Evolutionary conservation across 2,797 vertebrate species (phyloP).

Genomic region (Chrosomus eos): DNA sequence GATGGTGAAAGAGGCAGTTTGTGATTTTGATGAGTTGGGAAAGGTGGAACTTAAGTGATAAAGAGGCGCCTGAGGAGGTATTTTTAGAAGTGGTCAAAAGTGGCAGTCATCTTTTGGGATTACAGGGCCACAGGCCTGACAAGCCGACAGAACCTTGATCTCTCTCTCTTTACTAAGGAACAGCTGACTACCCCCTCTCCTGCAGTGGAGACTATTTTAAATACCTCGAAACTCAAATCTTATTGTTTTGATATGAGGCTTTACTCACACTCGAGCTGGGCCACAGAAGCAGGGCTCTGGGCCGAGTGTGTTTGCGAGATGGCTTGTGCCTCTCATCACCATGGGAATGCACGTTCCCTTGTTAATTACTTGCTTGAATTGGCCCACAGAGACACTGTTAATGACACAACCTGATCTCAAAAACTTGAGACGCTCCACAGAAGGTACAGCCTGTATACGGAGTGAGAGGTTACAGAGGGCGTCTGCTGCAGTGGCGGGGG

Average conservation of each 20-base stretch:
- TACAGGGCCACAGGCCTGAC: constrained; percentile 55
- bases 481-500: constrained; percentile 3
- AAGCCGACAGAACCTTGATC: constrained; percentile 66
- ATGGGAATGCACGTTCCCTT: constrained; percentile 75
- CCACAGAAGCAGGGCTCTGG: not conserved
- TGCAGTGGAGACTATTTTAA: constrained; percentile 72
- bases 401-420: constrained; percentile 66
- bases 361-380: constrained; percentile 78
- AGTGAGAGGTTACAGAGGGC: constrained; percentile 9
- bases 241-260: constrained; percentile 72
- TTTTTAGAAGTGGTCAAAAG: constrained; percentile 55
- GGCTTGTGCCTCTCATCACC: constrained; percentile 67
- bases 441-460: constrained; percentile 41
- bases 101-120: constrained; percentile 57
- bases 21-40: not conserved
- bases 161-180: constrained; percentile 54
- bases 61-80: constrained; percentile 31
- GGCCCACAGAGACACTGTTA: constrained; percentile 71
- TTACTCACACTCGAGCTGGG: constrained; percentile 63
- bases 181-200: constrained; percentile 71
- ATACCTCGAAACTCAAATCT: constrained; percentile 47
- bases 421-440: constrained; percentile 54
- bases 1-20: constrained; percentile 35
- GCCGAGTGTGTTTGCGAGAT: constrained; percentile 57
- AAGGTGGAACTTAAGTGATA: constrained; percentile 2